These are phyloP conservation scores for Rousettus madagascariensis DNA, from an alignment of 2,797 vertebrate genomes.

Conservation along the genomic window DNA sequence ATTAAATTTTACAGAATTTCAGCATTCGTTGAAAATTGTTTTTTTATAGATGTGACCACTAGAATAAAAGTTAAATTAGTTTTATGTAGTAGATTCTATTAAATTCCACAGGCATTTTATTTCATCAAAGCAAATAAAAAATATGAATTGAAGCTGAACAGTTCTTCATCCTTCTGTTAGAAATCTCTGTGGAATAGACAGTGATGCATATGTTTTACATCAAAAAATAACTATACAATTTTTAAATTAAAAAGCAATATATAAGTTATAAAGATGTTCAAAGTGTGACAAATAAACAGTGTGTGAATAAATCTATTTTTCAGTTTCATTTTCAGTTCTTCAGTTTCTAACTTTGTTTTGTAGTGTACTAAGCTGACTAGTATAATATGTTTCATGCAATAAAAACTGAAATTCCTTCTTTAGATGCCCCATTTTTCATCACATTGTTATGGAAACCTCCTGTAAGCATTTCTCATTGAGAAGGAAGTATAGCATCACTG, in stretches of 20 bases:
- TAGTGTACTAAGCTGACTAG: neutral
- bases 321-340: neutral
- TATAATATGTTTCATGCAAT: neutral
- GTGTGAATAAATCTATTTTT: neutral
- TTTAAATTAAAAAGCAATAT: neutral
- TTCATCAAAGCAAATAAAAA: slow-evolving; percentile 68
- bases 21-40: slow-evolving; percentile 75
- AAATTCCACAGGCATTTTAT: slow-evolving; percentile 66
- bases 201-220: neutral
- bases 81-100: slow-evolving; percentile 63
- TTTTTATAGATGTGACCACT: slow-evolving; percentile 74
- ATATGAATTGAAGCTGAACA: slow-evolving; percentile 48
- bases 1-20: slow-evolving; percentile 82
- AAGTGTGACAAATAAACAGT: neutral
- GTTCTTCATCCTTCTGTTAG: slow-evolving; percentile 2
- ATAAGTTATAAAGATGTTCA: neutral
- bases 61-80: slow-evolving; percentile 75
- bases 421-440: neutral
- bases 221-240: neutral
- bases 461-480: neutral
- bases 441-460: neutral
- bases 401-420: neutral
- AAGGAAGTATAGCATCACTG: neutral
- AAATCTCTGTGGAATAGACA: slow-evolving; percentile 49
- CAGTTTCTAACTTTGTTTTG: neutral